These are phyloP conservation scores for Tyrannus savana DNA, from an alignment of 2,113 vertebrate species.

Conservation along the genomic window DNA sequence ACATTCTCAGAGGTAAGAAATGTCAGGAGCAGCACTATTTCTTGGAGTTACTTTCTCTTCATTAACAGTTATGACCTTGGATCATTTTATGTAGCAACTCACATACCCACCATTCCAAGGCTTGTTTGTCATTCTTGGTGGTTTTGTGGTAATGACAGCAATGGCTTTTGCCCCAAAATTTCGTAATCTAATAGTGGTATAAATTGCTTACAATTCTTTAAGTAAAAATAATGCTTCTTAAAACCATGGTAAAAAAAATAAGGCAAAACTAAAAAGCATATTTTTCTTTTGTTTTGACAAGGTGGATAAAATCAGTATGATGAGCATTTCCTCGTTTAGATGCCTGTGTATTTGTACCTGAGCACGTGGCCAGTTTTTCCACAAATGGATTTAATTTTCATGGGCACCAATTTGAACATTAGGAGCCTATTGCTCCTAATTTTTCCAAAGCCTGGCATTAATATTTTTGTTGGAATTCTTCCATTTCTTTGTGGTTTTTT, in stretches of 20 bases:
- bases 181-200: neutral
- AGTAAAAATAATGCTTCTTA: neutral
- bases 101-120: neutral
- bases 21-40: neutral
- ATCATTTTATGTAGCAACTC: neutral
- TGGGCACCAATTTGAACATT: neutral
- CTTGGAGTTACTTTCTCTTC: neutral
- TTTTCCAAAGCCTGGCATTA: neutral
- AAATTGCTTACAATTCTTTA: neutral
- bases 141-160: neutral
- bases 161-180: neutral
- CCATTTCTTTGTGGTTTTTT: neutral
- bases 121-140: neutral
- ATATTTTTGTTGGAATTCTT: neutral
- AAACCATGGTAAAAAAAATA: neutral
- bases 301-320: neutral
- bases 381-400: neutral
- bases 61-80: neutral
- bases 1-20: neutral
- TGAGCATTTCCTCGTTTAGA: neutral
- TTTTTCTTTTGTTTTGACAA: neutral
- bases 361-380: neutral
- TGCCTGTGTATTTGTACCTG: neutral
- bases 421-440: neutral
- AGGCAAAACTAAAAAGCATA: neutral